These are phyloP conservation scores for Oncorhynchus masou DNA, from an alignment of 2,113 vertebrate genomes.

Conservation along the genomic window DNA sequence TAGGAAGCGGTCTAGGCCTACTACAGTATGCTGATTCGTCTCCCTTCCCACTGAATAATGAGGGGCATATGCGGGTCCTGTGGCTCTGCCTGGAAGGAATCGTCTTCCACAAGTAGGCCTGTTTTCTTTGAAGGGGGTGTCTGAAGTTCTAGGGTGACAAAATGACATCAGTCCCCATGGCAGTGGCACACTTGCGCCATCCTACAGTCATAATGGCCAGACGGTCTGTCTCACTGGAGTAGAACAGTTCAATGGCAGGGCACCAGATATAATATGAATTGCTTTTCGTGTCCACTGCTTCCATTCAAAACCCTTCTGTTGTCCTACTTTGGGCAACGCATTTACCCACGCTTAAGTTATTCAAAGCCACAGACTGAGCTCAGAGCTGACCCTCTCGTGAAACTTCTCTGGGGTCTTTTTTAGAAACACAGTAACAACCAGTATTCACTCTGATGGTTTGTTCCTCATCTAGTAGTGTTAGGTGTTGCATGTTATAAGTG, in stretches of 20 bases:
- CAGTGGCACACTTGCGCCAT: too few species aligned
- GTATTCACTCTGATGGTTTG: background rate
- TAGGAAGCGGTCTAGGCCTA: slow-evolving; percentile 9
- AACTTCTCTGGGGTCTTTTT: background rate
- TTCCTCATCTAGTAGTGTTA: background rate
- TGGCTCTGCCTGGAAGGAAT: background rate
- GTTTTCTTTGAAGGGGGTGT: too few species aligned
- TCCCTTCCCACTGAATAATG: slow-evolving; percentile 49
- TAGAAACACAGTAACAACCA: background rate
- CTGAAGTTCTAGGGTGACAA: too few species aligned
- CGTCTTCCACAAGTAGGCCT: background rate
- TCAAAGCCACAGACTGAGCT: background rate
- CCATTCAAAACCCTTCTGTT: slow-evolving; percentile 1
- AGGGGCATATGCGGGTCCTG: slow-evolving; percentile 47
- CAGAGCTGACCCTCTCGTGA: background rate
- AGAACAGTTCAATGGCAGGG: slow-evolving; percentile 5
- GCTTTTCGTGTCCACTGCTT: background rate
- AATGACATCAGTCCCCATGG: too few species aligned
- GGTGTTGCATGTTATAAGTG: too few species aligned
- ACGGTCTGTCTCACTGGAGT: background rate
- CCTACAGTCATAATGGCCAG: too few species aligned
- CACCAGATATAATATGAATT: background rate
- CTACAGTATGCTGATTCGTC: slow-evolving; percentile 23
- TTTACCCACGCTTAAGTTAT: background rate
- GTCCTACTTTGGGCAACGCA: slow-evolving; percentile 10